A percentile compares a stretch with the other conserved stretches of the same genome.
Evolutionary conservation across 2,797 vertebrate species (phyloP).

Genomic region (Danionella dracula): DNA sequence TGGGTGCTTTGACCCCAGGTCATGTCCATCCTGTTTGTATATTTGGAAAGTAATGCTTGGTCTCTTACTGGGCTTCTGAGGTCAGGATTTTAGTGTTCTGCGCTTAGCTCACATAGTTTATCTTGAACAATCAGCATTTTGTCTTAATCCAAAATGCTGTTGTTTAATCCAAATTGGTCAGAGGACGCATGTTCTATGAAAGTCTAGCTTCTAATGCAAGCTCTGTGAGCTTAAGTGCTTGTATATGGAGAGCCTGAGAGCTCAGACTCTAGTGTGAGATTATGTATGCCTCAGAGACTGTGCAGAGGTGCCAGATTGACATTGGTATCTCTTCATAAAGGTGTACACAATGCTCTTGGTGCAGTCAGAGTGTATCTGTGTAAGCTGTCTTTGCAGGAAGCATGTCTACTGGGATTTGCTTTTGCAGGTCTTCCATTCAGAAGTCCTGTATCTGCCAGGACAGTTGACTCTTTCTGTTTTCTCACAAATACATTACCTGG

Average conservation of each 20-base stretch:
- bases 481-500: not conserved
- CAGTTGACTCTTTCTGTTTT: not conserved
- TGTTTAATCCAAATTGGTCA: conserved; percentile 2
- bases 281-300: not conserved
- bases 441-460: not conserved
- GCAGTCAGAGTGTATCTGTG: not conserved
- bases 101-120: not conserved
- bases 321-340: not conserved
- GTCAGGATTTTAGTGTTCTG: not conserved
- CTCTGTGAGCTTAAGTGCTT: not conserved
- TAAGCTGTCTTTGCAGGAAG: not conserved
- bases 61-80: not conserved
- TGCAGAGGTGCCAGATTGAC: not conserved
- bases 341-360: not conserved
- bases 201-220: not conserved
- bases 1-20: not conserved
- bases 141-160: conserved; percentile 4
- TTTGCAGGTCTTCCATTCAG: not conserved
- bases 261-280: conserved; percentile 6
- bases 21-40: not conserved
- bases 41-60: not conserved
- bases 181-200: not conserved
- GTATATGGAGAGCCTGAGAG: not conserved
- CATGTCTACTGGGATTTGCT: not conserved
- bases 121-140: not conserved